phyloP scores from a whole-genome alignment of 1,140 invertebrate species.

The Drosophila malerkotliana region DNA sequence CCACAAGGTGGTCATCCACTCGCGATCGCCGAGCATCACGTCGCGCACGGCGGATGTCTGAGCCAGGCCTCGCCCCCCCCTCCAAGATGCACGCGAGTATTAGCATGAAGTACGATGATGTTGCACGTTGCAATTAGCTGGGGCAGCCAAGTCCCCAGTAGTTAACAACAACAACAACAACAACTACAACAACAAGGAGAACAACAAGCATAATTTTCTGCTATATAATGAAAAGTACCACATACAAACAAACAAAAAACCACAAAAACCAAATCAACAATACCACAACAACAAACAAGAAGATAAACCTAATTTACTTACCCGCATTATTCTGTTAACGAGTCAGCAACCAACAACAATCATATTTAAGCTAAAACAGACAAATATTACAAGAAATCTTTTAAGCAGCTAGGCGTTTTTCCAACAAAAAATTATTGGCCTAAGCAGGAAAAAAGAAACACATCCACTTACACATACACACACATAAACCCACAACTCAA shows the following conservation, averaged over 20 bases:
- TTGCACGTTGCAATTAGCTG: constrained; percentile 34
- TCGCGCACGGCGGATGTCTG: constrained; percentile 92
- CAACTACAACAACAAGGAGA: constrained; percentile 40
- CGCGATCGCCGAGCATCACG: constrained; percentile 91
- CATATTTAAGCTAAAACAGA: constrained; percentile 56
- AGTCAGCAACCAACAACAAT: constrained; percentile 55
- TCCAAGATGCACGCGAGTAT: constrained; percentile 84
- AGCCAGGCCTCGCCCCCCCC: constrained; percentile 87
- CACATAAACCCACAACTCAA: constrained; percentile 4
- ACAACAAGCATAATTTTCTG: constrained; percentile 78
- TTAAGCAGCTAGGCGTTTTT: constrained; percentile 48
- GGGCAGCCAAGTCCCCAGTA: constrained; percentile 26
- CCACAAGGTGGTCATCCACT: constrained; percentile 94
- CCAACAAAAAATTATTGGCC: constrained; percentile 33
- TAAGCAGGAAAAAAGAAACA: constrained; percentile 19
- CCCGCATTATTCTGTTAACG: constrained; percentile 38
- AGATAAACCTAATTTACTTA: constrained; percentile 10
- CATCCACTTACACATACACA: constrained; percentile 17
- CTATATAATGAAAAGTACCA: constrained; percentile 63
- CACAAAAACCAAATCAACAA: constrained; percentile 19
- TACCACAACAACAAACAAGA: constrained; percentile 34
- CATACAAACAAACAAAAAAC: constrained; percentile 28
- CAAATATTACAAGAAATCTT: constrained; percentile 46
- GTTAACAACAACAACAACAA: constrained; percentile 28
- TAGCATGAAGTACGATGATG: constrained; percentile 52